These are phyloP conservation scores for Phainopepla nitens DNA, from an alignment of 2,113 vertebrate genomes.

Conservation along the genomic window DNA sequence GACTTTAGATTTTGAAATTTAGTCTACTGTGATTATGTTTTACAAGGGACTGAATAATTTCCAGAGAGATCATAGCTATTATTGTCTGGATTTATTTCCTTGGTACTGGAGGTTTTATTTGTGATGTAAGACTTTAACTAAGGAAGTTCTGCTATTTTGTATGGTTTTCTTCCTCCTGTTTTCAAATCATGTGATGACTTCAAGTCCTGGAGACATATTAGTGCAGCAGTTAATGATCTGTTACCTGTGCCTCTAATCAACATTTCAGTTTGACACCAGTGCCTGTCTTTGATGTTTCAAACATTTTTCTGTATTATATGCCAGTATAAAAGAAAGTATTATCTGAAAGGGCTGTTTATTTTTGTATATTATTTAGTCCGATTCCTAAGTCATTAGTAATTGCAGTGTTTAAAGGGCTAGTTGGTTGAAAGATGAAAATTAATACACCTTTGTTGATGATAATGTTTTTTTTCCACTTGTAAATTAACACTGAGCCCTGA, in stretches of 20 bases:
- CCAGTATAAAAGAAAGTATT: not conserved
- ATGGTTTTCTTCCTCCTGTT: not conserved
- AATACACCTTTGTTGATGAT: not conserved
- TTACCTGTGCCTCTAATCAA: not conserved
- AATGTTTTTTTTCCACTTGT: not conserved
- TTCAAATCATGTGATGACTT: not conserved
- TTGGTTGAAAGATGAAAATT: constrained; percentile 9
- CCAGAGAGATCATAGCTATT: not conserved
- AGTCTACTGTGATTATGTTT: not conserved
- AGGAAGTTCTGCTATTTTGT: not conserved
- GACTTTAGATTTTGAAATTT: not conserved
- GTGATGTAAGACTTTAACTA: not conserved
- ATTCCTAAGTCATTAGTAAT: not conserved
- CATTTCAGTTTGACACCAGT: not conserved
- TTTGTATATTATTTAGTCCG: not conserved
- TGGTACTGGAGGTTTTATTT: not conserved
- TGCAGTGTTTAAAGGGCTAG: not conserved
- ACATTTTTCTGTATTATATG: not conserved
- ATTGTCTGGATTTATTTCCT: not conserved
- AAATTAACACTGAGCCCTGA: not conserved
- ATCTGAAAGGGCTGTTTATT: not conserved
- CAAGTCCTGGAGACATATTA: not conserved
- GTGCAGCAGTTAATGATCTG: not conserved
- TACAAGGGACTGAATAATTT: not conserved
- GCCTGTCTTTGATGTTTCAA: not conserved